These are phyloP conservation scores for Synanthedon andrenaeformis DNA, from an alignment of 2,888 invertebrate genomes.

Conservation along the genomic window DNA sequence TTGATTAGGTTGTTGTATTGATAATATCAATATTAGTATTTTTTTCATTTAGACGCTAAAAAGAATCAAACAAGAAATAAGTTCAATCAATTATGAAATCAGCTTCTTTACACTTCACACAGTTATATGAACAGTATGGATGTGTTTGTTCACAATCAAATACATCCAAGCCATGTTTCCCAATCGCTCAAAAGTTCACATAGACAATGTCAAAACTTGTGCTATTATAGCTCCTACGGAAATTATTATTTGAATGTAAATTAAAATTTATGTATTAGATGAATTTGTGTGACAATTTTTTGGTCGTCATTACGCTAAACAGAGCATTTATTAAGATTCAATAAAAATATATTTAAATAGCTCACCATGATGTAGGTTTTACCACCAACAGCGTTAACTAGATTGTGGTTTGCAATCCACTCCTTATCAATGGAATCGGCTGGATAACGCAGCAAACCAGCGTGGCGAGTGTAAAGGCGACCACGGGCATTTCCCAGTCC, in stretches of 20 bases:
- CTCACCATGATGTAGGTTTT: conserved; percentile 80
- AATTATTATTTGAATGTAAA: not conserved
- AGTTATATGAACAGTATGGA: too few species aligned
- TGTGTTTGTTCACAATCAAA: too few species aligned
- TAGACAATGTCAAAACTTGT: not conserved
- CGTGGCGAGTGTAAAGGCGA: conserved; percentile 80
- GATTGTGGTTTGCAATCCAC: conserved; percentile 81
- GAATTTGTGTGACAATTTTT: too few species aligned
- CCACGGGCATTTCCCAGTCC: conserved; percentile 83
- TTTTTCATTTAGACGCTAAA: too few species aligned
- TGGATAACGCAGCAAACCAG: conserved; percentile 80
- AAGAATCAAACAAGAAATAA: too few species aligned
- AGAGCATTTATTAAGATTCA: not conserved
- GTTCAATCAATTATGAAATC: too few species aligned
- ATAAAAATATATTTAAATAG: not conserved
- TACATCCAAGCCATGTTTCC: too few species aligned
- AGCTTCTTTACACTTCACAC: too few species aligned
- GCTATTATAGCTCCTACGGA: not conserved
- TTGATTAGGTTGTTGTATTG: not conserved
- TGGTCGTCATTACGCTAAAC: too few species aligned
- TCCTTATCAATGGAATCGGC: conserved; percentile 86
- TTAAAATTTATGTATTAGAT: not conserved
- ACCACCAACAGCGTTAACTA: conserved; percentile 83
- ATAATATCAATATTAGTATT: too few species aligned
- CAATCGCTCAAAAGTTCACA: too few species aligned